phyloP scores from a whole-genome alignment of 2,113 vertebrate genomes.

The Hippocampus mohnikei region DNA sequence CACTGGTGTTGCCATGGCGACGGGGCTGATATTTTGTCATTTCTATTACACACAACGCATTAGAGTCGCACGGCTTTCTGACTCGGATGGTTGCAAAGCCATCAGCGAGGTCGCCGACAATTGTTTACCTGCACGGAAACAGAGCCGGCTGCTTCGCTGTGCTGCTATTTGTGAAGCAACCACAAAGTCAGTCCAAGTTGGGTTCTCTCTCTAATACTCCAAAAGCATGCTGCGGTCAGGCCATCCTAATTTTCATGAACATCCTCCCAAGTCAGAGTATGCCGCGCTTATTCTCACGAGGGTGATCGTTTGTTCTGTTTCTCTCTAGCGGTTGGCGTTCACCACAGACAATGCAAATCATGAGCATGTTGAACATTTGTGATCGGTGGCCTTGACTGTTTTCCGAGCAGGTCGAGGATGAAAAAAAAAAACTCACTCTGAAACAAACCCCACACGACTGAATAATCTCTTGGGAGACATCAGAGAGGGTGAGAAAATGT shows the following conservation, averaged over 20 bases:
- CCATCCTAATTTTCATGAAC: conserved; percentile 37
- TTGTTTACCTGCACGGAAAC: conserved; percentile 21
- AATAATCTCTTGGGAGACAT: no score
- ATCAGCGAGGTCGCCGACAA: conserved; percentile 10
- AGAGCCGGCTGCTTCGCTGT: conserved; percentile 2
- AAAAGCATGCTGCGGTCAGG: conserved; percentile 31
- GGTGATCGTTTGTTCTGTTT: not conserved
- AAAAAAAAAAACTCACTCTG: no score
- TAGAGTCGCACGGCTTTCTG: not conserved
- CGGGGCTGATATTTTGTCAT: conserved; percentile 1
- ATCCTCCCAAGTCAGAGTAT: conserved; percentile 46
- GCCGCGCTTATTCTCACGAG: no score
- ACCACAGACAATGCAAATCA: not conserved
- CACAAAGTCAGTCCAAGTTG: conserved; percentile 4
- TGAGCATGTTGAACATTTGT: not conserved
- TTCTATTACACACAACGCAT: conserved; percentile 11
- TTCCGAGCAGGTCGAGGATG: not conserved
- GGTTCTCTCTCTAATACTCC: conserved; percentile 13
- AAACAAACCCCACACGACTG: no score
- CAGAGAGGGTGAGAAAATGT: not conserved
- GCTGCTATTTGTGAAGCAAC: conserved; percentile 19
- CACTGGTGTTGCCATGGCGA: conserved; percentile 40
- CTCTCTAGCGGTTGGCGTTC: not conserved
- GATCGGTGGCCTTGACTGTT: not conserved
- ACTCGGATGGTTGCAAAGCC: not conserved